These are phyloP conservation scores for Cardinalis cardinalis DNA, from an alignment of 2,113 vertebrate species.

Conservation along the genomic window DNA sequence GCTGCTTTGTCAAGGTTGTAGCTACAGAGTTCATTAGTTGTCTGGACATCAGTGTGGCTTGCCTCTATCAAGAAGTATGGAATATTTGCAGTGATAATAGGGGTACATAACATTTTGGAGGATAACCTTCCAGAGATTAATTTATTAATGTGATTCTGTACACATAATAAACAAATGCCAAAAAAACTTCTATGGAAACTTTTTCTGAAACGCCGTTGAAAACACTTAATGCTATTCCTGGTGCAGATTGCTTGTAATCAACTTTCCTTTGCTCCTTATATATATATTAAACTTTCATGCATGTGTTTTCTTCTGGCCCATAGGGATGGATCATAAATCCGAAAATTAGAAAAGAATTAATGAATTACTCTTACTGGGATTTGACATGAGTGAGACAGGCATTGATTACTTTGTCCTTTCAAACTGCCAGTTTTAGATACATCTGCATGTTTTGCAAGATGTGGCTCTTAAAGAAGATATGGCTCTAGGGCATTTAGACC, in stretches of 20 bases:
- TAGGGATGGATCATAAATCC: neutral
- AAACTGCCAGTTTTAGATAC: neutral
- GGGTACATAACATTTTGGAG: neutral
- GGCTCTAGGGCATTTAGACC: neutral
- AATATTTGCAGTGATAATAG: neutral
- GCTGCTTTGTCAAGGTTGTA: neutral
- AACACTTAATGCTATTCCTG: neutral
- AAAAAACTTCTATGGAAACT: neutral
- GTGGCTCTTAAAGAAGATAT: neutral
- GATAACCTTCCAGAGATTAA: neutral
- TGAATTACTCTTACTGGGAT: neutral
- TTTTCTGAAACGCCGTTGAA: neutral
- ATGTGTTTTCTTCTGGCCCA: neutral
- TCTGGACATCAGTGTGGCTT: neutral
- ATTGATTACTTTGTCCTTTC: neutral
- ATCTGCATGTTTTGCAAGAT: neutral
- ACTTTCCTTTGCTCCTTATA: neutral
- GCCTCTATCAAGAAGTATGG: neutral
- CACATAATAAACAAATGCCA: neutral
- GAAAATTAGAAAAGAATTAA: neutral
- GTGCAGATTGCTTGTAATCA: neutral
- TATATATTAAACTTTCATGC: neutral
- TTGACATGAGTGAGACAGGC: neutral
- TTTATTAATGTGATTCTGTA: neutral
- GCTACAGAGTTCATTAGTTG: neutral